Percentiles rank a stretch among this genome's conserved stretches.
These are phyloP conservation scores for Echinops telfairi DNA, from an alignment of 2,113 vertebrate species.

Conservation along the genomic window DNA sequence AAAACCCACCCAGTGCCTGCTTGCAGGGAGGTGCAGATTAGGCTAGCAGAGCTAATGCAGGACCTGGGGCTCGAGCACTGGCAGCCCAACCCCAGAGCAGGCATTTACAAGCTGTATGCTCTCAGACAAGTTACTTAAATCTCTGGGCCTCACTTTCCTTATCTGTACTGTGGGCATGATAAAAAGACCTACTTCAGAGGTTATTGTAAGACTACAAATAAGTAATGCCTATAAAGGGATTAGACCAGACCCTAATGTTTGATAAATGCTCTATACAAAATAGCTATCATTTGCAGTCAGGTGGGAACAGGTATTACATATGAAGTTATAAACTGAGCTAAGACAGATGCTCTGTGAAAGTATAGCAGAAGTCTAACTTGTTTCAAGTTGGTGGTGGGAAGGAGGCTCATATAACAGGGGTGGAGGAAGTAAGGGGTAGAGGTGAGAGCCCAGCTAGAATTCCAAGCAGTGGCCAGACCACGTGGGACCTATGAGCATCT, in stretches of 20 bases:
- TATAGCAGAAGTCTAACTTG: rapidly evolving
- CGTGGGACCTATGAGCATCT: neutral
- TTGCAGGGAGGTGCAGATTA: neutral
- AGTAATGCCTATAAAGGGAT: neutral
- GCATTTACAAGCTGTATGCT: neutral
- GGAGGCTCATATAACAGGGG: rapidly evolving
- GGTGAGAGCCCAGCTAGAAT: neutral
- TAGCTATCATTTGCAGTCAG: neutral
- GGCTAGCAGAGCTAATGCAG: neutral
- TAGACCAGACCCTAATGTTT: neutral
- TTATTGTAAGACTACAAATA: neutral
- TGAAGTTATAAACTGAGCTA: neutral
- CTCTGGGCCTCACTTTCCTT: neutral
- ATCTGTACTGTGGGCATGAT: neutral
- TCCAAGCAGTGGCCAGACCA: neutral
- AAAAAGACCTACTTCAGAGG: neutral
- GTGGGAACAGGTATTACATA: neutral
- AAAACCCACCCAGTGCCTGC: neutral
- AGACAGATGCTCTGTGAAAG: neutral
- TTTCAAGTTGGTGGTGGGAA: neutral
- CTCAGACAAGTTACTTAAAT: neutral
- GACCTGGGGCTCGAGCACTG: neutral
- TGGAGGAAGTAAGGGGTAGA: neutral
- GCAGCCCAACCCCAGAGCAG: neutral
- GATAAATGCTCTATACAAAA: neutral